Conservation (phyloP, 2,888 invertebrate species). For the Tenthredo livida region DNA sequence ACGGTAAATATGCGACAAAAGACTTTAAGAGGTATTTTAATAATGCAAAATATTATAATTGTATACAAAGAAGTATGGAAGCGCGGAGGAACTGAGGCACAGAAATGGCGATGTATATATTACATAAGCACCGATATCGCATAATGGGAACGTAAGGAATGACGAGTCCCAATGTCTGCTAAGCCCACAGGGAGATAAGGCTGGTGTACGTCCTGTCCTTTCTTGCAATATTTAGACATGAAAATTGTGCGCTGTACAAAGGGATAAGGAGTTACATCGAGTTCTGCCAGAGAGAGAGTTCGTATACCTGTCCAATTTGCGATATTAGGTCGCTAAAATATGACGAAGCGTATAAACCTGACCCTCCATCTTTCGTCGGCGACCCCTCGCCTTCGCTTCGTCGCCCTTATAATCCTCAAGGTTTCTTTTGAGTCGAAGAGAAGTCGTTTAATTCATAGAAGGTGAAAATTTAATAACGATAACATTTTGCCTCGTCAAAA, state of each 20-base stretch:
- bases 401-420: neutral
- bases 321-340: constrained; percentile 42
- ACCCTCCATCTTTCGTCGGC: neutral
- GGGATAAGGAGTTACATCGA: constrained; percentile 39
- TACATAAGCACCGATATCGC: constrained; percentile 26
- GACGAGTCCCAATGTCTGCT: constrained; percentile 1
- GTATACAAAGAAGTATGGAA: constrained; percentile 50
- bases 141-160: constrained; percentile 43
- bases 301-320: constrained; percentile 40
- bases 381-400: neutral
- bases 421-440: neutral
- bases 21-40: constrained; percentile 61
- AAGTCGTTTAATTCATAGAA: constrained; percentile 7
- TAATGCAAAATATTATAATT: constrained; percentile 66
- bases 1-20: constrained; percentile 70
- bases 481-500: no score
- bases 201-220: neutral
- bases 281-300: constrained; percentile 24
- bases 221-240: constrained; percentile 49
- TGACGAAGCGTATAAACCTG: constrained; percentile 22
- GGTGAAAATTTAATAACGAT: neutral
- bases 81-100: neutral
- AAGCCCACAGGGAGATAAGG: constrained; percentile 27
- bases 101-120: constrained; percentile 14
- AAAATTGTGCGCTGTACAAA: constrained; percentile 39